Percentiles rank a stretch among this genome's conserved stretches.
phyloP scores from a whole-genome alignment of 1,140 invertebrate genomes.

The Kradibia gibbosae region DNA sequence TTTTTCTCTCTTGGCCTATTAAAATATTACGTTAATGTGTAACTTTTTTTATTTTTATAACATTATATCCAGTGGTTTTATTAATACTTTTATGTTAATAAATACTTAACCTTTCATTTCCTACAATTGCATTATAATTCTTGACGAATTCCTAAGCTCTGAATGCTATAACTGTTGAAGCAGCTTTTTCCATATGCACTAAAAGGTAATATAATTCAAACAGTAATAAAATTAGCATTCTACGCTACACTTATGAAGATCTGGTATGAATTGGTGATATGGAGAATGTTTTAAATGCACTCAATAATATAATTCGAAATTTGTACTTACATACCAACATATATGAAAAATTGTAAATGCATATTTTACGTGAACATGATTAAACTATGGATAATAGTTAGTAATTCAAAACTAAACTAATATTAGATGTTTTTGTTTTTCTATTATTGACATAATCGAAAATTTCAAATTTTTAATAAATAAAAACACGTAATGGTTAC shows the following conservation, averaged over 20 bases:
- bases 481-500: not conserved
- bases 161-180: conserved; percentile 18
- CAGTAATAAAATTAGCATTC: not conserved
- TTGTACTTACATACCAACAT: too few relatives aligned
- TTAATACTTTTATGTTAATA: conserved; percentile 37
- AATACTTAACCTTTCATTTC: conserved; percentile 37
- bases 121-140: conserved; percentile 41
- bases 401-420: not conserved
- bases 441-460: not conserved
- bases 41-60: conserved; percentile 29
- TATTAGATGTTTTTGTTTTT: not conserved
- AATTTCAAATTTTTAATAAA: not conserved
- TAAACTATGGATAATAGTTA: too few relatives aligned
- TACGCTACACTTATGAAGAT: not conserved
- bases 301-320: too few relatives aligned
- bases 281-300: too few relatives aligned
- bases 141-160: conserved; percentile 34
- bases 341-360: too few relatives aligned
- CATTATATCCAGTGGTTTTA: conserved; percentile 31
- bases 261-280: not conserved
- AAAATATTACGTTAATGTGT: not conserved
- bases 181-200: not conserved
- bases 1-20: not conserved
- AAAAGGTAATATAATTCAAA: conserved; percentile 24
- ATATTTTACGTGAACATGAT: too few relatives aligned